These are phyloP conservation scores for Caerostris darwini DNA, from an alignment of 1,140 invertebrate species.

Conservation along the genomic window DNA sequence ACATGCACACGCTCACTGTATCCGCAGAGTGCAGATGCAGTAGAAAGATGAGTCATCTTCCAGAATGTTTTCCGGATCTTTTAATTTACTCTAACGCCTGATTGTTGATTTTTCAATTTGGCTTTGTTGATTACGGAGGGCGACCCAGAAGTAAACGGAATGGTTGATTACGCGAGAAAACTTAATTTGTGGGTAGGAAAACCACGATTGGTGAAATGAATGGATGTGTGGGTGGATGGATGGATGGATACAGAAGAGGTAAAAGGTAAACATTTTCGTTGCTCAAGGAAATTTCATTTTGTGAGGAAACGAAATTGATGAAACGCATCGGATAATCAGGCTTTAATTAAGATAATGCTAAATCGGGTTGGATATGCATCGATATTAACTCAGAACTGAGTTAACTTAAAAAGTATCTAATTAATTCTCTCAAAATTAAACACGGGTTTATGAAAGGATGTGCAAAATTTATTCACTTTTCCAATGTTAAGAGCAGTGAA, in stretches of 20 bases:
- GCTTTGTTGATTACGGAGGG: constrained; percentile 26
- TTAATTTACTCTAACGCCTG: constrained; percentile 36
- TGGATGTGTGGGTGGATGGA: not conserved
- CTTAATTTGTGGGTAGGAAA: constrained; percentile 22
- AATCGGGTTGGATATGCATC: not conserved
- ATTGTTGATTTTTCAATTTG: constrained; percentile 48
- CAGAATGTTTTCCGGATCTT: constrained; percentile 11
- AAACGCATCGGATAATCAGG: constrained; percentile 25
- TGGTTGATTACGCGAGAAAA: constrained; percentile 35
- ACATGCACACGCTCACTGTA: not conserved
- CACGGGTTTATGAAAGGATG: not conserved
- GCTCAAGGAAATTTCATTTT: constrained; percentile 37
- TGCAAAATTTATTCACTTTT: not conserved
- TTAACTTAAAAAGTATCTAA: constrained; percentile 23
- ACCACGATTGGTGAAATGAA: not conserved
- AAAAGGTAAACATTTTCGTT: constrained; percentile 32
- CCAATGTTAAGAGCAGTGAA: not conserved
- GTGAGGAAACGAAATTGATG: constrained; percentile 19
- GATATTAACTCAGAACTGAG: not conserved
- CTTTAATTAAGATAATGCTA: constrained; percentile 34
- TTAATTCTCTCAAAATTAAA: constrained; percentile 6
- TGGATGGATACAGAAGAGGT: not conserved
- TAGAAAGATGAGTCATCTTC: not conserved
- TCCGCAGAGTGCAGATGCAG: not conserved
- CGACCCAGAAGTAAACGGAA: constrained; percentile 41